A percentile compares a stretch with the other conserved stretches of the same genome.
Conservation (phyloP, 2,113 vertebrate genomes). For the Nesoenas mayeri region DNA sequence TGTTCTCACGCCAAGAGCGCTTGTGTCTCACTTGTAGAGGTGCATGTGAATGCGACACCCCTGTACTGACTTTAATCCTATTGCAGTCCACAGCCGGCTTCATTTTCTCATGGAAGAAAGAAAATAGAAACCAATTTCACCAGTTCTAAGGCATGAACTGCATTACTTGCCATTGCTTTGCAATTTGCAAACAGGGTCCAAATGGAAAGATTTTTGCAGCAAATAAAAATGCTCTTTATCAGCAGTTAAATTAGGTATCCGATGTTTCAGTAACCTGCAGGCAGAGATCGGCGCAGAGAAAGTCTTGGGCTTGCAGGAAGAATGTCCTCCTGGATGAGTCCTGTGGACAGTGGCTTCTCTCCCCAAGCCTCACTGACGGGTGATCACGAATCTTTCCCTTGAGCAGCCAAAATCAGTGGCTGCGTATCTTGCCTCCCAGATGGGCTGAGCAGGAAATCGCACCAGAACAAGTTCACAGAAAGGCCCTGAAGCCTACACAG, state of each 20-base stretch:
- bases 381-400: not conserved
- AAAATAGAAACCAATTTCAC: not conserved
- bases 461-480: not conserved
- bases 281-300: not conserved
- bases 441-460: not conserved
- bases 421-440: not conserved
- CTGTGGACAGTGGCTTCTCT: not conserved
- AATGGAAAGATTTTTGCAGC: not conserved
- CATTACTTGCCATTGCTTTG: not conserved
- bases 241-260: not conserved
- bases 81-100: not conserved
- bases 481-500: not conserved
- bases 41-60: fast-evolving
- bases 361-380: not conserved
- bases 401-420: not conserved
- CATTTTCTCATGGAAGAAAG: not conserved
- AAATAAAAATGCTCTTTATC: not conserved
- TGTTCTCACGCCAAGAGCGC: not conserved
- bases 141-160: not conserved
- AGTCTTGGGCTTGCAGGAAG: not conserved
- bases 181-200: not conserved
- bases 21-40: not conserved
- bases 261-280: not conserved
- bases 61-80: not conserved
- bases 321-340: not conserved